Percentiles rank a stretch among this genome's conserved stretches.
Evolutionary conservation across 2,888 invertebrate genomes (phyloP).

Genomic region (Craniophora ligustri): DNA sequence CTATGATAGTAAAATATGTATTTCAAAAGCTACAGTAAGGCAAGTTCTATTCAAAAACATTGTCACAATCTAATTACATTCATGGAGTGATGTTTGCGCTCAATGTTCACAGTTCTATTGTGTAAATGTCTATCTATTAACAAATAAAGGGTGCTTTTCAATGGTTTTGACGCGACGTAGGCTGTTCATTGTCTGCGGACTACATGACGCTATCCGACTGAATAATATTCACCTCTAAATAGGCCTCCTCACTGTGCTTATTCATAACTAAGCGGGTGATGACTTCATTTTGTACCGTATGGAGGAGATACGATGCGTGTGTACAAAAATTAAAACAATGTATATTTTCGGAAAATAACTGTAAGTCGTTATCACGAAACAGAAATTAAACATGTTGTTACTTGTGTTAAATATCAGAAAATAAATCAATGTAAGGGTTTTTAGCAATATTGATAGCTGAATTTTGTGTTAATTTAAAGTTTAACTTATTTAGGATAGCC

Average conservation of each 20-base stretch:
- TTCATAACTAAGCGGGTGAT: constrained; percentile 50
- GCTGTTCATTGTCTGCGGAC: constrained; percentile 64
- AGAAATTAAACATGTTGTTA: too few species aligned
- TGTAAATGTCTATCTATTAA: constrained; percentile 70
- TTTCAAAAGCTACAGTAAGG: constrained; percentile 11
- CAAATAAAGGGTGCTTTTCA: constrained; percentile 74
- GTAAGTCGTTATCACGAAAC: too few species aligned
- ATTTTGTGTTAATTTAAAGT: too few species aligned
- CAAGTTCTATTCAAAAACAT: constrained; percentile 36
- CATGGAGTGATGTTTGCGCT: constrained; percentile 57
- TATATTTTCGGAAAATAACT: too few species aligned
- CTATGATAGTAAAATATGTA: background rate
- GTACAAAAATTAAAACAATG: constrained; percentile 10
- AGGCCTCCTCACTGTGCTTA: constrained; percentile 39
- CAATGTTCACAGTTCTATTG: constrained; percentile 64
- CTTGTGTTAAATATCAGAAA: too few species aligned
- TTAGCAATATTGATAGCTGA: too few species aligned
- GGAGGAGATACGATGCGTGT: constrained; percentile 11
- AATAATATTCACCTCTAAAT: constrained; percentile 61
- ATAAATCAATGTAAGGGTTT: too few species aligned
- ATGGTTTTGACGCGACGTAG: constrained; percentile 71
- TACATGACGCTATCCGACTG: constrained; percentile 58
- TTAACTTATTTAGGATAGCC: too few species aligned
- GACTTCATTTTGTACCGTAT: constrained; percentile 33
- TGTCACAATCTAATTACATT: constrained; percentile 66